Conservation (phyloP, 2,888 invertebrate genomes). For the Poecilobothrus nobilitatus region DNA sequence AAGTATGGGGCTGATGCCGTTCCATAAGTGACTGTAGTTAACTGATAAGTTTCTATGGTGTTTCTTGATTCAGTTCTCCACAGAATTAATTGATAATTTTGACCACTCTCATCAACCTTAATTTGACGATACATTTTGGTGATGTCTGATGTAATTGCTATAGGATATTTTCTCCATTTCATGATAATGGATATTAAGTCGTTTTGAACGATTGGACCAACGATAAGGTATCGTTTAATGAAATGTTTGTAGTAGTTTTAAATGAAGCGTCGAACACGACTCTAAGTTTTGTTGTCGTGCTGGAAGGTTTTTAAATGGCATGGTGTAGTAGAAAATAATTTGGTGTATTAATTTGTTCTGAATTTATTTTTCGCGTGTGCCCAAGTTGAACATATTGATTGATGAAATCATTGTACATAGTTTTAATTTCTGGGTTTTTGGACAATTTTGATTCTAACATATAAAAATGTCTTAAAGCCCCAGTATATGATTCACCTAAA, state of each 20-base stretch:
- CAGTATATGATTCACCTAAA: background rate
- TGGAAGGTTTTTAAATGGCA: slow-evolving; percentile 18
- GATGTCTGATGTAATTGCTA: slow-evolving; percentile 15
- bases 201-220: slow-evolving; percentile 18
- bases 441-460: background rate
- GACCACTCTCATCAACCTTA: slow-evolving; percentile 6
- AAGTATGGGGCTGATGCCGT: slow-evolving; percentile 12
- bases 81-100: slow-evolving; percentile 14
- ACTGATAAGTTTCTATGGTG: slow-evolving; percentile 8
- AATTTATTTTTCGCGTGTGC: background rate
- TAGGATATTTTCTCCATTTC: slow-evolving; percentile 11
- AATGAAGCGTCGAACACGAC: slow-evolving; percentile 16
- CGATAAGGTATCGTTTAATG: slow-evolving; percentile 14
- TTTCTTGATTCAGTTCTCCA: slow-evolving; percentile 14
- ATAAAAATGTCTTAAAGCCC: background rate
- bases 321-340: slow-evolving; percentile 23
- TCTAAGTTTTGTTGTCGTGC: slow-evolving; percentile 13
- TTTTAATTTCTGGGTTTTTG: background rate
- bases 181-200: slow-evolving; percentile 18
- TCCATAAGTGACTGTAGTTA: slow-evolving; percentile 14
- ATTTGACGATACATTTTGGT: slow-evolving; percentile 18
- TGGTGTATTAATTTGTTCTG: background rate
- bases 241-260: slow-evolving; percentile 13
- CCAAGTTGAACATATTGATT: background rate
- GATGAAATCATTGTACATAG: background rate